Conservation (phyloP, 2,888 invertebrate species). For the Acanthoscelides obtectus region DNA sequence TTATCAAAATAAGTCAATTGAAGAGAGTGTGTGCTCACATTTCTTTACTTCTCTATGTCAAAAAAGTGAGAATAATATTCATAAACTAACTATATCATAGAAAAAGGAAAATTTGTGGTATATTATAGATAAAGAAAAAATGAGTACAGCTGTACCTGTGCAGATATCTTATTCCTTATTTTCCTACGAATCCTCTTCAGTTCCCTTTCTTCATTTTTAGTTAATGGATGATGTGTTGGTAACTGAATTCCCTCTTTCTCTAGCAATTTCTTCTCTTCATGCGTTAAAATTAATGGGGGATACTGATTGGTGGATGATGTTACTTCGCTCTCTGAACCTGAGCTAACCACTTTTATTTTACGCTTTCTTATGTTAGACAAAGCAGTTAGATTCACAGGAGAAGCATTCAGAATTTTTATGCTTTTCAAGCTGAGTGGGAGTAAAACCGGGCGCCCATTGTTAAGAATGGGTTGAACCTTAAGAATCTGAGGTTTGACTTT, state of each 20-base stretch:
- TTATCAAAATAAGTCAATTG: no score
- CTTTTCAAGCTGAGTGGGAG: slow-evolving; percentile 70
- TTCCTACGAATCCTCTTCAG: slow-evolving; percentile 87
- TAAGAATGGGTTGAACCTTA: slow-evolving; percentile 42
- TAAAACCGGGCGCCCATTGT: slow-evolving; percentile 57
- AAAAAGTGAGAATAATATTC: no score
- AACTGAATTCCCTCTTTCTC: slow-evolving; percentile 73
- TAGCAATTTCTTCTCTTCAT: slow-evolving; percentile 81
- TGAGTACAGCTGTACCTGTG: no score
- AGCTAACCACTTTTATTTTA: slow-evolving; percentile 22
- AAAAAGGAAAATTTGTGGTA: no score
- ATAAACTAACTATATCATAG: no score
- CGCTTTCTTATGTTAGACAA: slow-evolving; percentile 28
- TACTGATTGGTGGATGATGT: slow-evolving; percentile 49
- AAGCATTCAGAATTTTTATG: slow-evolving; percentile 64
- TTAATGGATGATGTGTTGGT: slow-evolving; percentile 84
- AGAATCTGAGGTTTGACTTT: slow-evolving; percentile 38
- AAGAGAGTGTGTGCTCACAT: no score
- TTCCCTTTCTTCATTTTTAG: slow-evolving; percentile 89
- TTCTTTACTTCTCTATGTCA: no score
- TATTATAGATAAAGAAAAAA: no score
- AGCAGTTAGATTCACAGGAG: slow-evolving; percentile 46
- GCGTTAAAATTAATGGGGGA: slow-evolving; percentile 64
- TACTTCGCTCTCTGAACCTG: slow-evolving; percentile 30
- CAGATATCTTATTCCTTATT: slow-evolving; percentile 93